phyloP scores from a whole-genome alignment of 1,140 invertebrate species.

The Druon quercuslanigerum region DNA sequence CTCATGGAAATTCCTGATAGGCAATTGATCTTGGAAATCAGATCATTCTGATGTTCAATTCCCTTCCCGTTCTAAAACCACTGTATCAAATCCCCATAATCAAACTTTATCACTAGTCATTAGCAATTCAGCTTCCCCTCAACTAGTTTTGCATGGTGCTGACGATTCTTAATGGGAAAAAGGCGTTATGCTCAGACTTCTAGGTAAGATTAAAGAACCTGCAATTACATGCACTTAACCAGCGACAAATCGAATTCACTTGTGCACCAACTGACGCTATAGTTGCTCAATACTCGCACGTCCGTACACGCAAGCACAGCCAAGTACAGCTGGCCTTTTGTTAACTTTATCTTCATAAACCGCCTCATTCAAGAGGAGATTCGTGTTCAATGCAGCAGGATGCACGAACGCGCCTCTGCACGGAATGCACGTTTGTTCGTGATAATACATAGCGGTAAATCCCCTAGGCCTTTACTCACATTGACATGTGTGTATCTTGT shows the following conservation, averaged over 20 bases:
- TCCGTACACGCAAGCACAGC: background rate
- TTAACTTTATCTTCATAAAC: constrained; percentile 17
- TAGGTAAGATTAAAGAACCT: constrained; percentile 34
- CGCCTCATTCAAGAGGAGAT: constrained; percentile 16
- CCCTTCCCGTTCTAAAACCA: no score
- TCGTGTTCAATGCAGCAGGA: constrained; percentile 39
- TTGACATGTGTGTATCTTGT: constrained; percentile 47
- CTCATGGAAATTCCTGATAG: no score
- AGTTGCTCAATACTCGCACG: constrained; percentile 20
- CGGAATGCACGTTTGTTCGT: constrained; percentile 54
- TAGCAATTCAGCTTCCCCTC: no score
- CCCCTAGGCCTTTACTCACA: constrained; percentile 58
- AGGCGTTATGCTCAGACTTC: background rate
- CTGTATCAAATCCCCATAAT: no score
- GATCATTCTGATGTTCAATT: no score
- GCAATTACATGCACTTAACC: constrained; percentile 1
- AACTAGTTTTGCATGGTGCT: no score
- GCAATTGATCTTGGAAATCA: no score
- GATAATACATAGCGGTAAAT: constrained; percentile 69
- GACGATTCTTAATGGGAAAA: no score
- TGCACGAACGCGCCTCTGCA: constrained; percentile 36
- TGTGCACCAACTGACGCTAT: constrained; percentile 45
- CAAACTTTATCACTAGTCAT: no score
- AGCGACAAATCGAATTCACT: background rate
- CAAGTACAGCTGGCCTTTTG: background rate